Base-by-base conservation (phyloP, 2,888 invertebrate species). In the Bugula neritina region DNA sequence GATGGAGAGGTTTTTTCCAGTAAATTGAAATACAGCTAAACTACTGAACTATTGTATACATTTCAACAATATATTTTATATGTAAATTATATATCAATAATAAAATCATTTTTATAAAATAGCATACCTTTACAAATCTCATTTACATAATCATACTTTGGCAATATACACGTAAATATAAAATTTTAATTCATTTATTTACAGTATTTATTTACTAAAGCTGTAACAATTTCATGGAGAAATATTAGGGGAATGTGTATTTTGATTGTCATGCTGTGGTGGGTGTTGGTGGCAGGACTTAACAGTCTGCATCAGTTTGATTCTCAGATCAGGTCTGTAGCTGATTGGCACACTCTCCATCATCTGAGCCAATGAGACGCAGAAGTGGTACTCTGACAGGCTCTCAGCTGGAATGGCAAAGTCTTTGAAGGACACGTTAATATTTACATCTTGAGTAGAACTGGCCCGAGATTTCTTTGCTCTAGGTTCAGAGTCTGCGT, bases 391-490 rank as follows among this genome's bases (percentile, higher is more conserved):
- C 31, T 63, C 63, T 1, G 63, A 63, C 5, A 25, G 27, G 27
- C 31, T 63, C 63, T 63, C 63, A 31, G 63, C 63, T 63, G 63
- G 63, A 63, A 63, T 34, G 13, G 34, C 31, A 2, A 63, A n/a
- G 63, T 63, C 63, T 31, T 63, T 63, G 21, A 63, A 10, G 13
- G 63, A 63, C 3, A 63, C 63, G n/a, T 31, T 63, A 5, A 63
- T 63, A 31, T 63, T 63, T 3, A 63, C 63, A 31, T 63, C 63
- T 63, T 63, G 63, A 17, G 5, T 43, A 13, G 27, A 13, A 25
- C 5, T 27, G 10, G 5, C 10, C 63, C 27, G 21, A 13, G 13
- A n/a, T 63, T 27, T 63, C 31, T 63, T 63, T 5, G 27, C 5
- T 17, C 25, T 2, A 5, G 27, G 63, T n/a, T 63, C 63, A 13